Conservation (phyloP, 2,888 invertebrate genomes). For the Andrena chrysosceles region DNA sequence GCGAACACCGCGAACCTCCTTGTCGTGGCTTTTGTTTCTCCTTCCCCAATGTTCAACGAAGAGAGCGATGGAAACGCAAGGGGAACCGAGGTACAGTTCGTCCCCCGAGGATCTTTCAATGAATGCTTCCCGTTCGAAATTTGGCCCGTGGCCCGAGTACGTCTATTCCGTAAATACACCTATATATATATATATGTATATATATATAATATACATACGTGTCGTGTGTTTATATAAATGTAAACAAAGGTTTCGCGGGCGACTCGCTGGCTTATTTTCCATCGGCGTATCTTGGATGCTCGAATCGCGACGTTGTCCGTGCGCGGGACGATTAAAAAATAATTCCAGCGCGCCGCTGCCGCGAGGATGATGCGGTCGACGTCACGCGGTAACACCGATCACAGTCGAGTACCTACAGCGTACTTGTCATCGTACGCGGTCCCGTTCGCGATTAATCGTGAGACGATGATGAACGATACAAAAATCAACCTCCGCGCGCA, state of each 20-base stretch:
- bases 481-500: conserved; percentile 55
- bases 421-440: background rate
- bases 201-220: conserved; percentile 6
- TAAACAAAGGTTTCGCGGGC: conserved; percentile 50
- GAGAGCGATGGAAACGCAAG: conserved; percentile 18
- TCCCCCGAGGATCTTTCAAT: background rate
- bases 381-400: conserved; percentile 43
- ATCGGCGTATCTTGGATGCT: background rate
- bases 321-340: conserved; percentile 27
- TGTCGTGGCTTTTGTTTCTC: too few relatives aligned
- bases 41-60: background rate
- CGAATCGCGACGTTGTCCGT: background rate
- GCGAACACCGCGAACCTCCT: background rate
- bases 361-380: conserved; percentile 8
- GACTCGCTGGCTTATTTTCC: conserved; percentile 50
- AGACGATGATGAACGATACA: conserved; percentile 57
- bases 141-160: conserved; percentile 20
- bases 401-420: conserved; percentile 29
- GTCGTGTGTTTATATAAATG: conserved; percentile 58
- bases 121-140: background rate
- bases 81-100: conserved; percentile 6
- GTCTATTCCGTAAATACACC: conserved; percentile 15
- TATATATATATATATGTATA: conserved; percentile 26
- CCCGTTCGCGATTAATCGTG: conserved; percentile 24
- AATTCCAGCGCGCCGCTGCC: conserved; percentile 41